Percentiles rank a stretch among this genome's conserved stretches.
These are phyloP conservation scores for Nowickia ferox DNA, from an alignment of 2,888 invertebrate genomes.

Conservation along the genomic window DNA sequence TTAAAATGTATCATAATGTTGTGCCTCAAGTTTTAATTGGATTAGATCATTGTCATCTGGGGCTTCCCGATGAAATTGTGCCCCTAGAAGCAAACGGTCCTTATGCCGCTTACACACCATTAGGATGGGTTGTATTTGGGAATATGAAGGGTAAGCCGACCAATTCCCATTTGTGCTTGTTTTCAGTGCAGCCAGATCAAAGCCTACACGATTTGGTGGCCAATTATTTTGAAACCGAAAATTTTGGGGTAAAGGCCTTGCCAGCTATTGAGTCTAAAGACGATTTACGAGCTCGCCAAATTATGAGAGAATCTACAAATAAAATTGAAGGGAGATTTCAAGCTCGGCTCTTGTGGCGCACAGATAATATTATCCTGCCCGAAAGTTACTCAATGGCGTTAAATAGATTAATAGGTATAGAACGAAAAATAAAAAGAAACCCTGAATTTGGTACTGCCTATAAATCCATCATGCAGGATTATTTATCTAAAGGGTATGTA, in stretches of 20 bases:
- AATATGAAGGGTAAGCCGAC: not conserved
- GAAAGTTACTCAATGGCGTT: slow-evolving; percentile 44
- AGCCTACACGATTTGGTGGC: not conserved
- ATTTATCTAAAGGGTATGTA: slow-evolving; percentile 31
- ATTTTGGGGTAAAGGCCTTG: slow-evolving; percentile 21
- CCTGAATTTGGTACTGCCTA: slow-evolving; percentile 48
- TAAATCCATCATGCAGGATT: slow-evolving; percentile 39
- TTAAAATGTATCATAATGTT: slow-evolving; percentile 10
- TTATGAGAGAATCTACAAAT: no score
- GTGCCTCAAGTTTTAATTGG: slow-evolving; percentile 58
- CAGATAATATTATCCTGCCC: slow-evolving; percentile 15
- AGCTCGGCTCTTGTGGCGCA: slow-evolving; percentile 27
- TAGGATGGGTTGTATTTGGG: slow-evolving; percentile 50
- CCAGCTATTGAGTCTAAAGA: slow-evolving; percentile 37
- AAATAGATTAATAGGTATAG: slow-evolving; percentile 44
- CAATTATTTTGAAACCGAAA: slow-evolving; percentile 1
- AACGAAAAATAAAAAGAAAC: slow-evolving; percentile 60
- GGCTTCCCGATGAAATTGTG: slow-evolving; percentile 50
- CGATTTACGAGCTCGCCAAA: slow-evolving; percentile 6
- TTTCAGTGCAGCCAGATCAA: no score
- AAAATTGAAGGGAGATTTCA: slow-evolving; percentile 27
- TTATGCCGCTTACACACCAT: slow-evolving; percentile 52
- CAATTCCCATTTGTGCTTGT: not conserved
- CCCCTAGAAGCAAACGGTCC: no score
- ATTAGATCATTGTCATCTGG: slow-evolving; percentile 61